These are phyloP conservation scores for Heliocidaris tuberculata DNA, from an alignment of 35 echinoderm and acorn worm species.

Conservation along the genomic window DNA sequence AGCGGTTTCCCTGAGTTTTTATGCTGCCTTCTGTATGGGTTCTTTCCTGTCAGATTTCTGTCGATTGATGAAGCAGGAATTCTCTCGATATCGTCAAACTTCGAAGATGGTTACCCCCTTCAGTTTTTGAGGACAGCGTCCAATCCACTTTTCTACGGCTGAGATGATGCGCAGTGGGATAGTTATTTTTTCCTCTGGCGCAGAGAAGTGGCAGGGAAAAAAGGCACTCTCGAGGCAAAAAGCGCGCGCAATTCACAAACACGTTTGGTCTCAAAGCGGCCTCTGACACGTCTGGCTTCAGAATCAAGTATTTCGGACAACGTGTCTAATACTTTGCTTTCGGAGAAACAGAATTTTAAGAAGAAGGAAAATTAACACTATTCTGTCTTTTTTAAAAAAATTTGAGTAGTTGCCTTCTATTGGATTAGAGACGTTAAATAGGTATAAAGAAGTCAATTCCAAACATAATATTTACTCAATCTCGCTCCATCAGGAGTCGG, in stretches of 20 bases:
- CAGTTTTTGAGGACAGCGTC: neutral
- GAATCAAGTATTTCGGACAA: neutral
- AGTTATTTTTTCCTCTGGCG: neutral
- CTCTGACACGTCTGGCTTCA: neutral
- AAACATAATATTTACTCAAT: neutral
- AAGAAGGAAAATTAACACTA: neutral
- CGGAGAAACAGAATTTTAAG: neutral
- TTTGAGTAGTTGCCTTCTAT: neutral
- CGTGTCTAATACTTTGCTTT: neutral
- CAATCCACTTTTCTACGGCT: conserved; percentile 21
- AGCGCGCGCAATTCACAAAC: conserved; percentile 17
- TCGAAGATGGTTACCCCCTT: neutral
- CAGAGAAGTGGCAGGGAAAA: neutral
- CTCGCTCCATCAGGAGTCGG: neutral
- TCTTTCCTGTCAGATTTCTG: neutral
- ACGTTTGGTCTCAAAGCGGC: conserved; percentile 27
- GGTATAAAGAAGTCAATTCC: neutral
- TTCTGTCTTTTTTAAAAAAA: neutral
- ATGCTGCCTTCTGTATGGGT: neutral
- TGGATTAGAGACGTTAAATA: neutral
- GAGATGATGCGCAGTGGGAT: conserved; percentile 24
- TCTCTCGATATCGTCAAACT: neutral
- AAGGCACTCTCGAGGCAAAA: conserved; percentile 14
- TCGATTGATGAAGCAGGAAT: neutral
- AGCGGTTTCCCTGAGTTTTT: neutral